Base-by-base conservation (phyloP, 2,888 invertebrate genomes). In the Plemyria rubiginata region DNA sequence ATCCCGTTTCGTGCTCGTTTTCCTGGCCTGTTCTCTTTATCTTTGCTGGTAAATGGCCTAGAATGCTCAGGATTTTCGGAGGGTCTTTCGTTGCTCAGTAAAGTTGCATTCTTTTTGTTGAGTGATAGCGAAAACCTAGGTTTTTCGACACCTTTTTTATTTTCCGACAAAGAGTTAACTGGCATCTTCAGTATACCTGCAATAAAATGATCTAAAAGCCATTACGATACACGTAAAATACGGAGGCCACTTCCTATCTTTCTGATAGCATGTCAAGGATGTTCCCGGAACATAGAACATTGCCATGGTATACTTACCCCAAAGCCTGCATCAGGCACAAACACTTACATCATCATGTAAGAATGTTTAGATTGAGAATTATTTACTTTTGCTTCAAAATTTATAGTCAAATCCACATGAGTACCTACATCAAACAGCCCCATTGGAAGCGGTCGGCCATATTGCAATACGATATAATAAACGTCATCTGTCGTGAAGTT, bases 101-200 rank as follows among this genome's bases (percentile, higher is more conserved):
- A 78, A 73, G 80, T 74, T 75, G 85, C 91, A 92, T 91, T 90
- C 81, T 90, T 92, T 79, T 81, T 88, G 71, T 82, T 88, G 71
- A 91, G 77, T 68, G 92, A 90, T 62, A 93, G 80, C 61, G 90
- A 86, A 80, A 87, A 86, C 83, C 82, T 92, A 62, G 87, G 74
- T 84, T 85, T 92, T 65, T 85, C 87, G 72, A 84, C 86, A 83
- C 86, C 84, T 86, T 87, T 87, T 86, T 88, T 91, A 75, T 84
- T 86, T 86, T 88, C 85, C 66, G 82, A 79, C 70, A 86, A 81
- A 84, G 87, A 88, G 78, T 91, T 90, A 86, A 90, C 88, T 90
- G 90, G 93, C 93, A 93, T 93, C 92, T 93, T 93, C 92, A 90
- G 93, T 77, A 89, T 81, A 91, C 92, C 93, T 93, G 87, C 12